These are phyloP conservation scores for Prionchulus punctatus DNA, from an alignment of 2,888 invertebrate species.

Conservation along the genomic window DNA sequence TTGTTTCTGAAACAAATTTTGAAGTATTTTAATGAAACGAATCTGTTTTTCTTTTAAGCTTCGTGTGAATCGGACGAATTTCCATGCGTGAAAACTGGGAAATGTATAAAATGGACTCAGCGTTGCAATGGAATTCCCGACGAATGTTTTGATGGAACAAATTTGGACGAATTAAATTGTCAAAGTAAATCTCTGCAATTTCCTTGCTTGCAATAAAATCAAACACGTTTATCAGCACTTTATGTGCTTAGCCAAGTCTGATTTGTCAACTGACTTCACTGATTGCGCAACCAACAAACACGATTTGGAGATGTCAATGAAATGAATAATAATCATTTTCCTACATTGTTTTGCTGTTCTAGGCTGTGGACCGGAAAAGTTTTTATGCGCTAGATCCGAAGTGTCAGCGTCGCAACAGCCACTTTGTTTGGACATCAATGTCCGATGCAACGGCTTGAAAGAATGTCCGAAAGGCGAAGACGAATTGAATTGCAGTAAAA, in stretches of 20 bases:
- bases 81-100: constrained; percentile 25
- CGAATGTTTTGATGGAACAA: constrained; percentile 27
- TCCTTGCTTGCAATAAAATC: too few species aligned
- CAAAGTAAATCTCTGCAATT: background rate
- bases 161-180: constrained; percentile 21
- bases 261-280: background rate
- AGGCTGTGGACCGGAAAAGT: background rate
- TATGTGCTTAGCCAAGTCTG: background rate
- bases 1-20: background rate
- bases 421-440: background rate
- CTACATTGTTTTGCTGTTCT: too few species aligned
- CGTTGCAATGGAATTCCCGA: constrained; percentile 28
- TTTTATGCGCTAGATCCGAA: background rate
- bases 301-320: background rate
- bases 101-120: constrained; percentile 22
- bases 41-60: background rate
- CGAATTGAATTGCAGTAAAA: constrained; percentile 25
- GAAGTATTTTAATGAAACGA: background rate
- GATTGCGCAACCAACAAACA: background rate
- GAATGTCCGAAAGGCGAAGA: constrained; percentile 28
- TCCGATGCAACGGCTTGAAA: constrained; percentile 5
- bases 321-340: too few species aligned
- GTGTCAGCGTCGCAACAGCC: background rate
- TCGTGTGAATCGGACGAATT: constrained; percentile 18
- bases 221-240: too few species aligned